These are phyloP conservation scores for Pristis pectinata DNA, from an alignment of 2,797 vertebrate genomes.

Conservation along the genomic window DNA sequence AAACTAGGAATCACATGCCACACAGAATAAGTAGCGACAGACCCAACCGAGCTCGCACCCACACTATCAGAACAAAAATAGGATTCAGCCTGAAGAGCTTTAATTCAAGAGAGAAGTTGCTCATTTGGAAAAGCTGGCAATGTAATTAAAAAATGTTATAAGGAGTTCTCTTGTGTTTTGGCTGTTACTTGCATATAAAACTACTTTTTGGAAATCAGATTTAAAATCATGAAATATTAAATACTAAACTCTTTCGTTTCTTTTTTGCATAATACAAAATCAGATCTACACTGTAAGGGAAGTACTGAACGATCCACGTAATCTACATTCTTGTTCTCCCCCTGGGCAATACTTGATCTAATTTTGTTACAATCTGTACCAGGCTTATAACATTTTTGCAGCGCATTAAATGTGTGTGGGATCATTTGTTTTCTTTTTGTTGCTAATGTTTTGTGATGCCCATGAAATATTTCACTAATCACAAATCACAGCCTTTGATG, in stretches of 20 bases:
- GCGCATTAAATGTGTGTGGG: not conserved
- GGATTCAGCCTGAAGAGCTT: slow-evolving; percentile 30
- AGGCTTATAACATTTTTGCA: not conserved
- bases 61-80: slow-evolving; percentile 22
- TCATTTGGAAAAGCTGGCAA: slow-evolving; percentile 14
- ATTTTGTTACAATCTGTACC: slow-evolving; percentile 2
- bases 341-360: not conserved
- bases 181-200: not conserved
- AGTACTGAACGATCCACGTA: not conserved
- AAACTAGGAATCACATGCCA: not conserved
- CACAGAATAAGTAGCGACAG: not conserved
- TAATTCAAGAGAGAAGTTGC: not conserved
- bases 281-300: not conserved
- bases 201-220: slow-evolving; percentile 13
- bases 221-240: slow-evolving; percentile 23
- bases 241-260: not conserved
- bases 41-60: not conserved
- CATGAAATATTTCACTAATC: not conserved
- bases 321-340: not conserved
- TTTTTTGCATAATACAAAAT: slow-evolving; percentile 2
- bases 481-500: not conserved
- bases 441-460: slow-evolving; percentile 18
- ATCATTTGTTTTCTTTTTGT: slow-evolving; percentile 6
- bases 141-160: not conserved
- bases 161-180: not conserved